Base-by-base conservation (phyloP, 2,113 vertebrate species). In the Australoheros scitulus region DNA sequence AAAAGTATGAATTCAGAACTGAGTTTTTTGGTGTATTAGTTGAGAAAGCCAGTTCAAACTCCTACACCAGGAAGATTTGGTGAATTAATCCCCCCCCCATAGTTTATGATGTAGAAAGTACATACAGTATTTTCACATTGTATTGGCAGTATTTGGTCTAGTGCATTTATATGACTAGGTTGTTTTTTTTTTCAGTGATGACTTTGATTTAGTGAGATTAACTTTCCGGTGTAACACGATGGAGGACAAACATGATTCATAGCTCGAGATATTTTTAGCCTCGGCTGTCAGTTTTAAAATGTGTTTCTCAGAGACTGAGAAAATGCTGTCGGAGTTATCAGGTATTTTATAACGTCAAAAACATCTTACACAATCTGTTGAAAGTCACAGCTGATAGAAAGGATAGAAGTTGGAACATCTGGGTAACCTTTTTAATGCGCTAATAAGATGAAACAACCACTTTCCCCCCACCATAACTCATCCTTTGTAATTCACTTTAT, bases 351-450 rank as follows among this genome's bases (percentile, higher is more conserved):
- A 36, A 32, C 10, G 1, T 9, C 11, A 79, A 80, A 90, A 85
- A 87, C 80, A 83, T 88, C 77, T 87, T 88, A n/a, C 89, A 56
- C 89, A 87, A 88, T 80, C 47, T 80, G 78, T 80, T 80, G 59
- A 83, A 34, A 26, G 10, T 85, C 76, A 60, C 1, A 17, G 26
- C 9, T 20, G 36, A 64, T 34, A 13, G 18, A 26, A 3, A 32
- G 15, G 58, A 38, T 3, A 18, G 15, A 50, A 29, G 65, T 6
- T 24, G 29, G 41, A 50, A 15, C 18, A n/a, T 1, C 47, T 32
- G 22, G 6, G 17, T 20, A 32, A 63, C 15, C 26, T 38, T 55
- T 55, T 32, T 17, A 32, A 47, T 24, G 18, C 3, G 20, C 3
- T 64, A 36, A 55, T 72, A 50, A 50, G 15, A 50, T 18, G 15